A percentile compares a stretch with the other conserved stretches of the same genome.
Evolutionary conservation across 2,113 vertebrate species (phyloP).

Genomic region (Columbina picui): DNA sequence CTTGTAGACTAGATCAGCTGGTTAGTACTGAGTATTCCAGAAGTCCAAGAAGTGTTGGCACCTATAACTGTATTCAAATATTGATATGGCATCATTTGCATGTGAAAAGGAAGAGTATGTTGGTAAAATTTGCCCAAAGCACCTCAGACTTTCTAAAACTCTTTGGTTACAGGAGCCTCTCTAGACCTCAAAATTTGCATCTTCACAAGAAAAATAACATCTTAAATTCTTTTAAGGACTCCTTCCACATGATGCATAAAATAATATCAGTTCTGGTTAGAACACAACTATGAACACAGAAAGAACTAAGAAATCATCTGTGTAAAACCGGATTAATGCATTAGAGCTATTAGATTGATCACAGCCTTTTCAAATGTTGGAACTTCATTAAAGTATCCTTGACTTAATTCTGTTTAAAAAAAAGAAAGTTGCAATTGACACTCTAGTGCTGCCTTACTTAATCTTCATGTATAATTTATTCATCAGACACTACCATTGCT

Average conservation of each 20-base stretch:
- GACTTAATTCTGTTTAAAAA: slow-evolving; percentile 21
- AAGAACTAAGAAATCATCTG: not conserved
- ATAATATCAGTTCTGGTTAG: not conserved
- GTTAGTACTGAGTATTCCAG: not conserved
- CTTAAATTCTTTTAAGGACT: not conserved
- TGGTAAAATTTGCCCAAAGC: not conserved
- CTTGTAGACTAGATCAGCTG: not conserved
- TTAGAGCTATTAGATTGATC: slow-evolving; percentile 41
- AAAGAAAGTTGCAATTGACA: slow-evolving; percentile 43
- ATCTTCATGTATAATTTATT: slow-evolving; percentile 79
- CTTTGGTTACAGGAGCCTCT: not conserved
- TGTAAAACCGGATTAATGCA: slow-evolving; percentile 34
- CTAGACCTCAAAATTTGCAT: not conserved
- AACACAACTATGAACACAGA: not conserved
- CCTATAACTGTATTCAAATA: not conserved
- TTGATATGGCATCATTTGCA: not conserved
- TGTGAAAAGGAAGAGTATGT: not conserved
- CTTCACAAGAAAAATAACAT: not conserved
- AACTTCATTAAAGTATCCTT: slow-evolving; percentile 49
- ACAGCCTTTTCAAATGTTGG: slow-evolving; percentile 16
- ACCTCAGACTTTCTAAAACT: not conserved
- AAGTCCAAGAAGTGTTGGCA: not conserved
- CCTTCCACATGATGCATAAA: not conserved
- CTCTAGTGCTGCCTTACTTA: slow-evolving; percentile 65
- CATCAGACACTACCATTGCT: slow-evolving; percentile 64